Conservation (phyloP, 2,113 vertebrate species). For the Mola mola region DNA sequence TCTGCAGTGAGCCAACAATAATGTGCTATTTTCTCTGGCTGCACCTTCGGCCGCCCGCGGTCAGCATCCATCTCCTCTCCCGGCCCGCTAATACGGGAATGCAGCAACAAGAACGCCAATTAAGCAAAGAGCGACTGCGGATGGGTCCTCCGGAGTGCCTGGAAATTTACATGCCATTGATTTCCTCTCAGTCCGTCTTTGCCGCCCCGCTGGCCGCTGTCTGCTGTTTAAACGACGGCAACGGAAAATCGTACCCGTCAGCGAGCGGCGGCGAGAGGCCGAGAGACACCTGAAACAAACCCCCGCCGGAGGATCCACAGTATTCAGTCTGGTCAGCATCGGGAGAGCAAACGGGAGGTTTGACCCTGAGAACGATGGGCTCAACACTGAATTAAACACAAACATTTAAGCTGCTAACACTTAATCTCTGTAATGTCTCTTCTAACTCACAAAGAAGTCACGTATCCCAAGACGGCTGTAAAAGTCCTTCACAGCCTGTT, state of each 20-base stretch:
- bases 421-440: too few relatives aligned
- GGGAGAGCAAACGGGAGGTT: not conserved
- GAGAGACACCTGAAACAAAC: conserved; percentile 23
- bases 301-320: not conserved
- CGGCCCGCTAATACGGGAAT: conserved; percentile 11
- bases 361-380: too few relatives aligned
- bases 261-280: not conserved
- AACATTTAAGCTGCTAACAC: too few relatives aligned
- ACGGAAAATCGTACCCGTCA: conserved; percentile 31
- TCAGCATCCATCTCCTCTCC: conserved; percentile 12
- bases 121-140: conserved; percentile 32
- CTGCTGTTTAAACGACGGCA: conserved; percentile 11
- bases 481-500: too few relatives aligned
- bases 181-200: conserved; percentile 40
- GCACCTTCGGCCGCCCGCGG: conserved; percentile 31
- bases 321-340: not conserved
- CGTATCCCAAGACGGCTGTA: too few relatives aligned
- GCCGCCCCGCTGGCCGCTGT: not conserved
- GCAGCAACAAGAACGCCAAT: conserved; percentile 33
- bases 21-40: conserved; percentile 25
- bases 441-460: too few relatives aligned
- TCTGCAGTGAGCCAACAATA: conserved; percentile 36
- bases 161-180: conserved; percentile 50
- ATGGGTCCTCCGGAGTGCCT: conserved; percentile 15
- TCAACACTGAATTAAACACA: too few relatives aligned